Evolutionary conservation across 1,140 invertebrate species (phyloP).

Genomic region (Triops cancriformis): DNA sequence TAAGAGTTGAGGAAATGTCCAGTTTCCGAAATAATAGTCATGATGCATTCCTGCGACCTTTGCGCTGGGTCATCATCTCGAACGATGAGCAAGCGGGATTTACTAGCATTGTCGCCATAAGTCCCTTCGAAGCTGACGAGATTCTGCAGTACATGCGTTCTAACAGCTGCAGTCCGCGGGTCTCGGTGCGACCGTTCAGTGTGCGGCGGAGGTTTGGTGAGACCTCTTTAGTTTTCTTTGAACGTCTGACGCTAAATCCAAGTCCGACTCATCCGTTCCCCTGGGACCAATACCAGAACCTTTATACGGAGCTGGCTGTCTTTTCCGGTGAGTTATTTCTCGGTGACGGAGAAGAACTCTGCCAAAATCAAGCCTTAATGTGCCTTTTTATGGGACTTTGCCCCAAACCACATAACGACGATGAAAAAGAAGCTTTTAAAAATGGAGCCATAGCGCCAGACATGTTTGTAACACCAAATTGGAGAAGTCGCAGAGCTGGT

Average conservation of each 20-base stretch:
- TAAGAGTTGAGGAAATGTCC: not conserved
- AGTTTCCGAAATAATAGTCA: not conserved
- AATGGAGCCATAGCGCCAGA: not conserved
- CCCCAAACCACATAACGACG: not conserved
- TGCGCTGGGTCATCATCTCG: not conserved
- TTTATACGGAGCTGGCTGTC: not conserved
- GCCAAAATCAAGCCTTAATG: not conserved
- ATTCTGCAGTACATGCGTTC: not conserved
- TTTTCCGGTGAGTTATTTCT: not conserved
- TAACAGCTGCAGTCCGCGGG: not conserved
- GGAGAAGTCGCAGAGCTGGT: not conserved
- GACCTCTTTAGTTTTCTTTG: not conserved
- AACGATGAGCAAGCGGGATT: not conserved
- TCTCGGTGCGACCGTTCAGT: not conserved
- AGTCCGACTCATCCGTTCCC: not conserved
- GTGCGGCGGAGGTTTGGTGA: not conserved
- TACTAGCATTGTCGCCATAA: not conserved
- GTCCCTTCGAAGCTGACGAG: conserved; percentile 14
- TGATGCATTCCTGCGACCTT: not conserved
- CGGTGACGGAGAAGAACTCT: not conserved
- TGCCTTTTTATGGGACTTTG: not conserved
- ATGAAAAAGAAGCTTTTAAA: not conserved
- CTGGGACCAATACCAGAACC: not conserved
- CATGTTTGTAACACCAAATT: not conserved
- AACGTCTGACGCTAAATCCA: not conserved